Conservation (phyloP, 1,140 invertebrate genomes). For the Bombus affinis region DNA sequence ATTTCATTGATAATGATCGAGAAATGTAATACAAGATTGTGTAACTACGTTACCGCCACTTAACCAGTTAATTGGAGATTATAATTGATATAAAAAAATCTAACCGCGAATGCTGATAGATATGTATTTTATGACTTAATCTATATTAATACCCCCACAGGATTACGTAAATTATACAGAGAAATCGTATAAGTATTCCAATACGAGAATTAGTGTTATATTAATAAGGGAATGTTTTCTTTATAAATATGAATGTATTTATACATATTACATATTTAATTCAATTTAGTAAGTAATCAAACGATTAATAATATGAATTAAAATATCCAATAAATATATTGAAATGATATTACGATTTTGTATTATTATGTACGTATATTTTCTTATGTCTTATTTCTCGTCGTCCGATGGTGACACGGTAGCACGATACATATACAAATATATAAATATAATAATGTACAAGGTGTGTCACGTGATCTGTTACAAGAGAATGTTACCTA, state of each 20-base stretch:
- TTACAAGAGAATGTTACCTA: neutral
- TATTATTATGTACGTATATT: neutral
- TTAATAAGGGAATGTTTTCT: neutral
- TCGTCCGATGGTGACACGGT: neutral
- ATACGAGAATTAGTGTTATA: neutral
- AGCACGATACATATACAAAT: neutral
- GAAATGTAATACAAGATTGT: neutral
- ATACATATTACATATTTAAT: neutral
- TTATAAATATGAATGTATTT: neutral
- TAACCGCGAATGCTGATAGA: neutral
- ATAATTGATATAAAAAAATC: neutral
- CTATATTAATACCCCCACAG: neutral
- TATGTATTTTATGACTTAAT: neutral
- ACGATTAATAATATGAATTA: neutral
- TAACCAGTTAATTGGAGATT: neutral
- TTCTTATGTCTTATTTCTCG: neutral
- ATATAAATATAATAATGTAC: neutral
- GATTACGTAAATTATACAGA: neutral
- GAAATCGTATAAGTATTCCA: neutral
- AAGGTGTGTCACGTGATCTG: neutral
- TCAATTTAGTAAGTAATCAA: neutral
- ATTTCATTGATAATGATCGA: neutral
- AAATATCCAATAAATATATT: neutral
- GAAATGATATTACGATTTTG: neutral
- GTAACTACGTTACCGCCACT: neutral